Evolutionary conservation across 2,888 invertebrate species (phyloP), one percentile per base, ranked within the genome.

Genomic region (Teinopalpus imperialis): DNA sequence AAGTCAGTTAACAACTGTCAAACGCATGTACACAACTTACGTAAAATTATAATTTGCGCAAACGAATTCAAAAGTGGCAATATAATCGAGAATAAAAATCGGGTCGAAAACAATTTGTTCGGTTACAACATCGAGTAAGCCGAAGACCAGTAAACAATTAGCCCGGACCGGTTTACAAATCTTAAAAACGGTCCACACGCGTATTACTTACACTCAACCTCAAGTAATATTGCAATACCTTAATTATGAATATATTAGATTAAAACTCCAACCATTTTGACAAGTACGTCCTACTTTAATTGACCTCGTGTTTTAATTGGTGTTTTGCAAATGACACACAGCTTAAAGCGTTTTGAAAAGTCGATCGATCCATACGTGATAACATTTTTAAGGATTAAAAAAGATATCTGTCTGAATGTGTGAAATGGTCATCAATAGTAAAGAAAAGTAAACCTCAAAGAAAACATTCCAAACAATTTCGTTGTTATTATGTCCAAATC

Each of bases 161-260:
- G 6, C 8, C 12, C 9, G 7, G 14, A 41, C 40, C 40, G 16
- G 40, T 41, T 41, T 13, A 12, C n/a, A 13, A 6, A 2, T 4
- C n/a, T 13, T 5, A 1, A 8, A 7, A 40, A 9, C 10, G 24
- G 26, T n/a, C n/a, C n/a, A 16, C 16, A 16, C 13, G 7, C 30
- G 30, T 3, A 30, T 14, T 26, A 10, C 7, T n/a, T 35, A 14
- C 31, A 30, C 7, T 4, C 30, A 16, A 16, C 32, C 32, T 20
- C 20, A 4, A 32, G 20, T 24, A 8, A 32, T 32, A 32, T 20
- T 32, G 10, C 12, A 32, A 32, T 20, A 20, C 32, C 10, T 32
- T 32, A 32, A 32, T 32, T 32, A 32, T 32, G 32, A 32, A 32
- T 32, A 32, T 32, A 32, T 32, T 32, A 32, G 20, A 32, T 20